These are phyloP conservation scores for Agrochola lychnidis DNA, from an alignment of 2,888 invertebrate species.

Conservation along the genomic window DNA sequence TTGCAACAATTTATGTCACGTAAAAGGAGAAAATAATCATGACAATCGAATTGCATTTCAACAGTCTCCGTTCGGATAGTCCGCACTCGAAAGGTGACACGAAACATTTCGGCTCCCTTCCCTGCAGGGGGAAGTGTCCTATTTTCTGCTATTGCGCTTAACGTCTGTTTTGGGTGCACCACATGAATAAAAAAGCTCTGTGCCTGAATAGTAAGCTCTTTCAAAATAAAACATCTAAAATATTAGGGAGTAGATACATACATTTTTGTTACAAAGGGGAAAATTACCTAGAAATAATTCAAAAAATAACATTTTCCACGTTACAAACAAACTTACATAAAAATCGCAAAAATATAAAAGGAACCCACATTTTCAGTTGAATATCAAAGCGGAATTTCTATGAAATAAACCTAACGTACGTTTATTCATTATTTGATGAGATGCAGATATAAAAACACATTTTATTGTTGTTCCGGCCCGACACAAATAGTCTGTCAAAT, in stretches of 20 bases:
- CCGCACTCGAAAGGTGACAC: constrained; percentile 32
- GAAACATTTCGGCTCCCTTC: constrained; percentile 37
- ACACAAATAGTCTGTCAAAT: constrained; percentile 55
- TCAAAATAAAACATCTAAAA: background rate
- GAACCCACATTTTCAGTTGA: constrained; percentile 2
- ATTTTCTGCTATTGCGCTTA: constrained; percentile 44
- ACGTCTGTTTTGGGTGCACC: constrained; percentile 29
- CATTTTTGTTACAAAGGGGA: background rate
- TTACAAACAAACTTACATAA: background rate
- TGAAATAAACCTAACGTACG: constrained; percentile 32
- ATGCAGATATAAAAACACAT: constrained; percentile 43
- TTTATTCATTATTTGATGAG: constrained; percentile 39
- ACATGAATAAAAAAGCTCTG: constrained; percentile 8
- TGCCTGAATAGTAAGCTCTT: background rate
- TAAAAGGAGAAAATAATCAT: constrained; percentile 27
- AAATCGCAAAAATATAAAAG: constrained; percentile 1
- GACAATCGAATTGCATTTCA: constrained; percentile 43
- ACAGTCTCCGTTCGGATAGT: constrained; percentile 21
- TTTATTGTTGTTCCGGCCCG: constrained; percentile 33
- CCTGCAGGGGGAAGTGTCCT: constrained; percentile 19
- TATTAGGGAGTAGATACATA: background rate
- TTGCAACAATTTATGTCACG: background rate
- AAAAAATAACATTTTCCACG: background rate
- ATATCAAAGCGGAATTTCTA: constrained; percentile 20
- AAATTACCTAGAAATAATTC: background rate